Percentiles rank a stretch among this genome's conserved stretches.
Conservation (phyloP, 2,113 vertebrate genomes). For the Campylorhamphus procurvoides region DNA sequence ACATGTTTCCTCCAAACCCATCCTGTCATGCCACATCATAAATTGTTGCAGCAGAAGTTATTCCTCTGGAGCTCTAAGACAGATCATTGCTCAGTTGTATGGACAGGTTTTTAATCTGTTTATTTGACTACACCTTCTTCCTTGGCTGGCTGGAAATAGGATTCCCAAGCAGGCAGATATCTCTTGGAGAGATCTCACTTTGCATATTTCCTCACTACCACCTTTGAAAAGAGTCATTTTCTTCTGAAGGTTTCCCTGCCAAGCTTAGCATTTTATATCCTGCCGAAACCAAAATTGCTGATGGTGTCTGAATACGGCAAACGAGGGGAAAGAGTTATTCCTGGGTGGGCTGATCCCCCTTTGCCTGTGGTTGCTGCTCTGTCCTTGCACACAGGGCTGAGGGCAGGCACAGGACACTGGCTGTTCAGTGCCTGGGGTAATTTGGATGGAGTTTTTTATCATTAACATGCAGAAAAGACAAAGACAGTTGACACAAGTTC, state of each 20-base stretch:
- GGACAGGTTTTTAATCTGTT: not conserved
- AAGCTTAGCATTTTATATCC: not conserved
- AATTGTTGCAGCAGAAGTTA: not conserved
- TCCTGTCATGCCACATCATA: not conserved
- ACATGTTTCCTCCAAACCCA: not conserved
- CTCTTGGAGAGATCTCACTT: not conserved
- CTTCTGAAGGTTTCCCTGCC: not conserved
- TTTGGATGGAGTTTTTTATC: constrained; percentile 34
- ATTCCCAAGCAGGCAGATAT: not conserved
- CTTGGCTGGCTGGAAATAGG: not conserved
- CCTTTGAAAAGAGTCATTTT: not conserved
- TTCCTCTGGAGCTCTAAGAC: not conserved
- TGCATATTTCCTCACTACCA: not conserved
- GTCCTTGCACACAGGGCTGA: not conserved
- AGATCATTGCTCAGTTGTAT: not conserved
- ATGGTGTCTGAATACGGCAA: not conserved
- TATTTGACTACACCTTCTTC: not conserved
- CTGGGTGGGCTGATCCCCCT: not conserved
- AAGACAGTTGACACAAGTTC: not conserved
- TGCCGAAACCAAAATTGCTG: not conserved
- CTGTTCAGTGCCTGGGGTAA: not conserved
- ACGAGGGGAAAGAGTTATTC: not conserved
- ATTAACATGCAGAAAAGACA: not conserved
- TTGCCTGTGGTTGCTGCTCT: not conserved
- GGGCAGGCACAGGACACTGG: not conserved